Conservation (phyloP, 1,140 invertebrate genomes). For the Sycobia sp. region DNA sequence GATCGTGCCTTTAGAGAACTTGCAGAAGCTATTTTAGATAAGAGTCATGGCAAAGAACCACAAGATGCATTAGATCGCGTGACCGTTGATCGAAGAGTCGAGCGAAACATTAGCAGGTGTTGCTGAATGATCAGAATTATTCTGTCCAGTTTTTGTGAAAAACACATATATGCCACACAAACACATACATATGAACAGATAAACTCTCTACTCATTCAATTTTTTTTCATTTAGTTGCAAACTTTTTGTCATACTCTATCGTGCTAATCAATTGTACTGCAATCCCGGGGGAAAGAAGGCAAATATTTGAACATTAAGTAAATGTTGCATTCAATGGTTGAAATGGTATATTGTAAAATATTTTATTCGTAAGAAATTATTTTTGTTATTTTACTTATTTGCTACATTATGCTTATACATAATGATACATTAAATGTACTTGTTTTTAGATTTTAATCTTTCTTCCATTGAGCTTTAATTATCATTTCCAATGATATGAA, state of each 20-base stretch:
- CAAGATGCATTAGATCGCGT: constrained; percentile 72
- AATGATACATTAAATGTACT: neutral
- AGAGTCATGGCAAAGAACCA: constrained; percentile 73
- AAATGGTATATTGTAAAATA: too few relatives aligned
- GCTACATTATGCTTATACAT: neutral
- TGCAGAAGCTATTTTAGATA: constrained; percentile 94
- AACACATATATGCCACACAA: neutral
- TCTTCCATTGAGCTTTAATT: too few relatives aligned
- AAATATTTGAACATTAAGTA: too few relatives aligned
- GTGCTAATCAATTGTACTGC: too few relatives aligned
- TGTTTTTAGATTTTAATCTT: neutral
- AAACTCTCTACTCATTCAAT: neutral
- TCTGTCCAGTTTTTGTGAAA: neutral
- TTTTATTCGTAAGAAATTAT: too few relatives aligned
- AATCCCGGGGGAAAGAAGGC: neutral
- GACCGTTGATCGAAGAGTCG: constrained; percentile 66
- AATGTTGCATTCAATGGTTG: too few relatives aligned
- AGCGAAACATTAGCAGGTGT: constrained; percentile 59
- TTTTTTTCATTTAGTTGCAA: neutral
- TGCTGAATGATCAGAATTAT: constrained; percentile 49
- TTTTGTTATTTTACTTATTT: too few relatives aligned
- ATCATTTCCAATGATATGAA: too few relatives aligned
- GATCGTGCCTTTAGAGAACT: constrained; percentile 96
- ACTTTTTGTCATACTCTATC: neutral
- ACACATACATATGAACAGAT: too few relatives aligned